phyloP scores from a whole-genome alignment of 2,888 invertebrate species.

The Eurytoma californica region DNA sequence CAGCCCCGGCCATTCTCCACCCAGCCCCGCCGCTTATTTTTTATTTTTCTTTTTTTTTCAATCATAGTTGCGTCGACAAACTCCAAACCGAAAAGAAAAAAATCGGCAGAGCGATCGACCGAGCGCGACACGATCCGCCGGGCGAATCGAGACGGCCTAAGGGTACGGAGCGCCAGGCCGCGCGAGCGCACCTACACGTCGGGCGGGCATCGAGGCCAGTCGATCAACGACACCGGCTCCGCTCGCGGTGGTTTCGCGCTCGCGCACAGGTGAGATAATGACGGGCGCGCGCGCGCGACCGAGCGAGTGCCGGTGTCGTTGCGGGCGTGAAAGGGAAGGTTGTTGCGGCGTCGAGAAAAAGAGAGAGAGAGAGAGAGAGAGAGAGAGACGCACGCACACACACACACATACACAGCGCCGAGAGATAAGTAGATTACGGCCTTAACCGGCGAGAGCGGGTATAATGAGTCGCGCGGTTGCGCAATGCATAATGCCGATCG shows the following conservation, averaged over 20 bases:
- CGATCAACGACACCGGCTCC: constrained; percentile 38
- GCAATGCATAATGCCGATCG: constrained; percentile 42
- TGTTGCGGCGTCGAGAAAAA: neutral
- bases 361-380: no score
- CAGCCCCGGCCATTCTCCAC: no score
- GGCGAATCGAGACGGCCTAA: neutral
- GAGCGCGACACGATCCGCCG: neutral
- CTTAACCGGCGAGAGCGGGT: constrained; percentile 12
- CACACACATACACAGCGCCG: no score
- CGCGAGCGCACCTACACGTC: neutral
- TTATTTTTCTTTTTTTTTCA: no score
- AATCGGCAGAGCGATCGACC: neutral
- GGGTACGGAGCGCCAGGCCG: neutral
- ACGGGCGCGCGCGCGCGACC: no score
- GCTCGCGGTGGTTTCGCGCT: neutral
- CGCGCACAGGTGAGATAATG: constrained; percentile 47
- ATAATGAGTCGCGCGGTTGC: constrained; percentile 39
- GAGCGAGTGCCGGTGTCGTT: constrained; percentile 3
- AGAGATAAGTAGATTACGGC: constrained; percentile 44
- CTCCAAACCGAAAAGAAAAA: no score
- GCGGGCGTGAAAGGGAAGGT: constrained; percentile 46
- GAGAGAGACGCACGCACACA: no score
- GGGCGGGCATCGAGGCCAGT: constrained; percentile 29
- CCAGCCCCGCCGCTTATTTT: no score
- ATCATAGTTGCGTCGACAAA: no score